Percentiles rank a stretch among this genome's conserved stretches.
phyloP scores from a whole-genome alignment of 92 coral and sea anemone genomes.

The Porites evermanni region DNA sequence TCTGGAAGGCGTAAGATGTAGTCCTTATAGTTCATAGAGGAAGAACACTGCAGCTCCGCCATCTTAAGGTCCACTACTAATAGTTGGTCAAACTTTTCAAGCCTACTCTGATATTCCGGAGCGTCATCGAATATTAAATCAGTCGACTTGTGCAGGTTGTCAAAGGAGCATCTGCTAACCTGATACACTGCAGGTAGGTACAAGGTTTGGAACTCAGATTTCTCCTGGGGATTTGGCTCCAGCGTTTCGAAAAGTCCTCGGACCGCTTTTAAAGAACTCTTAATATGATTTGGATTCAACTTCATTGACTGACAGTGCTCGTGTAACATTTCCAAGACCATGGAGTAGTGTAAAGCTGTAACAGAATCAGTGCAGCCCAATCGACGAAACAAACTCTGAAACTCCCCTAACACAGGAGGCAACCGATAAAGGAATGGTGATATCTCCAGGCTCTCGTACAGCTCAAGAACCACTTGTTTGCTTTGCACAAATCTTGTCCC shows the following conservation, averaged over 20 bases:
- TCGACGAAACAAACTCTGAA: conserved; percentile 39
- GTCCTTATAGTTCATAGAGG: conserved; percentile 40
- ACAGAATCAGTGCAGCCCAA: conserved; percentile 68
- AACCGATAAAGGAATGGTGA: conserved; percentile 70
- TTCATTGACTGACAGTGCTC: conserved; percentile 33
- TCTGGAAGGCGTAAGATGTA: conserved; percentile 47
- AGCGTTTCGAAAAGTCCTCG: conserved; percentile 65
- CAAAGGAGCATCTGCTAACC: neutral
- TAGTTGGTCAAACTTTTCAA: conserved; percentile 31
- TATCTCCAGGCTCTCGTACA: conserved; percentile 51
- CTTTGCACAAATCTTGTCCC: conserved; percentile 55
- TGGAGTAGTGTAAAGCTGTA: conserved; percentile 64
- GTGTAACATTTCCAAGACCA: conserved; percentile 62
- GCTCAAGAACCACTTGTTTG: conserved; percentile 64
- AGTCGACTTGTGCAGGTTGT: conserved; percentile 50
- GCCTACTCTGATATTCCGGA: conserved; percentile 54
- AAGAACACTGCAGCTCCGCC: conserved; percentile 36
- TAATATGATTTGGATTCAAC: conserved; percentile 57
- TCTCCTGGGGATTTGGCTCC: neutral
- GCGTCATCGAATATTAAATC: conserved; percentile 69
- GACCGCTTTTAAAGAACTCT: conserved; percentile 51
- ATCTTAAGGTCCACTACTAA: conserved; percentile 60
- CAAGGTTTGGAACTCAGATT: neutral
- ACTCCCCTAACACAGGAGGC: conserved; percentile 60
- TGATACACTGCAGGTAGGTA: conserved; percentile 49